Evolutionary conservation across 2,888 invertebrate genomes (phyloP), one percentile per base, ranked within the genome.

Genomic region (Tetheella fluctuosa): DNA sequence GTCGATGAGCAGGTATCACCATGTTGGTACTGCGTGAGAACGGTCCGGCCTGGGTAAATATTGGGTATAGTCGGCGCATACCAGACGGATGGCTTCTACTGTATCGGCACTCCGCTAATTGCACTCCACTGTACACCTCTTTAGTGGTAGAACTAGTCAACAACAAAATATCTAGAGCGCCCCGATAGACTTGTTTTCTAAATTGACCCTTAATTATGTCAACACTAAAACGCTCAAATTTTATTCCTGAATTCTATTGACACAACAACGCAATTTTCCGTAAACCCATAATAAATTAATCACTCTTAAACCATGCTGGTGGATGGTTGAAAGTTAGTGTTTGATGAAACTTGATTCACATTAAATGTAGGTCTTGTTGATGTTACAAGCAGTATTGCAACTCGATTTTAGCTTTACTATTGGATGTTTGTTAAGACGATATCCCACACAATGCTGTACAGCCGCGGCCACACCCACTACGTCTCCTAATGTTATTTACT

Each of bases 41-140:
- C 82, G 77, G 75, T 69, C 76, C 76, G 81, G 75, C 77, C 81
- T 84, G 79, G 79, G 88, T 86, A 85, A 91, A 90, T 89, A 90
- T 89, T 89, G 78, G 75, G 69, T 63, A 64, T 71, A 68, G 75
- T 64, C 66, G 67, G 67, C 65, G 71, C 76, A 78, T 79, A 73
- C 76, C 70, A 69, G 52, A 67, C 61, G 59, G 56, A 58, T 55
- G 34, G 60, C 64, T 69, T 69, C 76, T 69, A 74, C 71, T 66
- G 69, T 59, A 59, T 58, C 52, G 25, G 61, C 64, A 69, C 64
- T 70, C 25, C 34, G 34, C 13, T 7, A 13, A 34, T 13, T 39
- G n/a, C 10, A n/a, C n/a, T 70, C 76, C 73, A 70, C 61, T 67
- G n/a, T 30, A 30, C 17, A 28, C 2, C 17, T 17, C 12, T 17